phyloP scores from a whole-genome alignment of 2,888 invertebrate species.

The Meloe dianella region DNA sequence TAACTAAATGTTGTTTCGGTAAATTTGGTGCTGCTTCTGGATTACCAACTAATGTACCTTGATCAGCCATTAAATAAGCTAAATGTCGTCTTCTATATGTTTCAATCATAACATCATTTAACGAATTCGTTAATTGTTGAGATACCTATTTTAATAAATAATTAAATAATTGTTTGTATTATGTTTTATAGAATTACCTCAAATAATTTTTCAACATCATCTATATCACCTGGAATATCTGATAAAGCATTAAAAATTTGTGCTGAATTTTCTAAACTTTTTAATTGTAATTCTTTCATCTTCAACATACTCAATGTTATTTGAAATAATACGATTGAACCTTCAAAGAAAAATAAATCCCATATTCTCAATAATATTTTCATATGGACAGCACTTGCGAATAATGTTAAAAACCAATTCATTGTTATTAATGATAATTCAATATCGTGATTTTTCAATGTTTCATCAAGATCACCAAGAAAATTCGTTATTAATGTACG shows the following conservation, averaged over 20 bases:
- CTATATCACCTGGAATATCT: slow-evolving; percentile 92
- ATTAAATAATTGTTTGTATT: not conserved
- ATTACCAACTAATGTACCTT: slow-evolving; percentile 90
- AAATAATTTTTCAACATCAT: slow-evolving; percentile 87
- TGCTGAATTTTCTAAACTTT: slow-evolving; percentile 90
- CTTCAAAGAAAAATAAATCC: slow-evolving; percentile 97
- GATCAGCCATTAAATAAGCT: slow-evolving; percentile 96
- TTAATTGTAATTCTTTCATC: slow-evolving; percentile 82
- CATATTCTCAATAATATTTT: slow-evolving; percentile 91
- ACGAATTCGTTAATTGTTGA: slow-evolving; percentile 77
- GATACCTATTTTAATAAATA: slow-evolving; percentile 61
- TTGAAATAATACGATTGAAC: slow-evolving; percentile 93
- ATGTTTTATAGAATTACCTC: slow-evolving; percentile 63
- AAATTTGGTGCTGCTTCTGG: slow-evolving; percentile 88
- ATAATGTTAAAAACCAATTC: slow-evolving; percentile 97
- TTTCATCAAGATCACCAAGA: slow-evolving; percentile 86
- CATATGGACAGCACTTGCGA: slow-evolving; percentile 96
- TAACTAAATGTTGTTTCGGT: slow-evolving; percentile 89
- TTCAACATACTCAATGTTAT: slow-evolving; percentile 93
- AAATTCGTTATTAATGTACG: slow-evolving; percentile 89
- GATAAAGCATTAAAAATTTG: slow-evolving; percentile 97
- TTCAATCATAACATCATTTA: slow-evolving; percentile 85
- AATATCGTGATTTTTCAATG: slow-evolving; percentile 92
- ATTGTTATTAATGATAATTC: slow-evolving; percentile 94
- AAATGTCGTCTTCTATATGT: slow-evolving; percentile 90